Conservation (phyloP, 2,797 vertebrate genomes). For the Hybognathus amarus region DNA sequence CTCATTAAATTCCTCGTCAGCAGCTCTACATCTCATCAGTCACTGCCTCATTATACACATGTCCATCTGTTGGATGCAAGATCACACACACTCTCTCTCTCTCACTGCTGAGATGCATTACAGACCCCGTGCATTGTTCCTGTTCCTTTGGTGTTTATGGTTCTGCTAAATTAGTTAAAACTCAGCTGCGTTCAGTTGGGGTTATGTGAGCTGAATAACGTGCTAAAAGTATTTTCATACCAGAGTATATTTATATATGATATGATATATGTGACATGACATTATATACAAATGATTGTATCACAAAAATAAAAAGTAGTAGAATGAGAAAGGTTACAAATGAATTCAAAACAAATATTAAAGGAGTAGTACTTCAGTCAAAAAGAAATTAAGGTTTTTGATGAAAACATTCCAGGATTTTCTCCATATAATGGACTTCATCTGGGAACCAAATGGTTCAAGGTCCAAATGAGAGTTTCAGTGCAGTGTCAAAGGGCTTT, state of each 20-base stretch:
- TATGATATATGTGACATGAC: too few relatives aligned
- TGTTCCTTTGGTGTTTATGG: conserved; percentile 18
- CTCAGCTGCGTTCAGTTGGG: conserved; percentile 1
- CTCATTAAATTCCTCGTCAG: conserved; percentile 46
- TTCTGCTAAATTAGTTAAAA: conserved; percentile 29
- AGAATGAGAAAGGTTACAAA: neutral
- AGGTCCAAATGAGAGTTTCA: too few relatives aligned
- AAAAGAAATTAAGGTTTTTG: too few relatives aligned
- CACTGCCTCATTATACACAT: conserved; percentile 46
- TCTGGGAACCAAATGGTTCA: too few relatives aligned
- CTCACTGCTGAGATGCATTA: neutral
- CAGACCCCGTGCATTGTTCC: neutral
- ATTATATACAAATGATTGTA: too few relatives aligned
- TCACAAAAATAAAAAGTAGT: neutral
- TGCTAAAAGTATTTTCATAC: conserved; percentile 8
- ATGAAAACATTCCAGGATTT: too few relatives aligned
- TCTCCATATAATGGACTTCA: too few relatives aligned
- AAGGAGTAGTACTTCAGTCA: too few relatives aligned
- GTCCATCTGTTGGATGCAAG: conserved; percentile 25
- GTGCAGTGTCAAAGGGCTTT: too few relatives aligned
- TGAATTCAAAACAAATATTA: neutral
- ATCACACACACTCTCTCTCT: conserved; percentile 4
- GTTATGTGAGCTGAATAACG: conserved; percentile 22
- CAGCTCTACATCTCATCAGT: conserved; percentile 36
- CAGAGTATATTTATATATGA: neutral